Evolutionary conservation across 2,888 invertebrate genomes (phyloP).

Genomic region (Agrotis segetum): DNA sequence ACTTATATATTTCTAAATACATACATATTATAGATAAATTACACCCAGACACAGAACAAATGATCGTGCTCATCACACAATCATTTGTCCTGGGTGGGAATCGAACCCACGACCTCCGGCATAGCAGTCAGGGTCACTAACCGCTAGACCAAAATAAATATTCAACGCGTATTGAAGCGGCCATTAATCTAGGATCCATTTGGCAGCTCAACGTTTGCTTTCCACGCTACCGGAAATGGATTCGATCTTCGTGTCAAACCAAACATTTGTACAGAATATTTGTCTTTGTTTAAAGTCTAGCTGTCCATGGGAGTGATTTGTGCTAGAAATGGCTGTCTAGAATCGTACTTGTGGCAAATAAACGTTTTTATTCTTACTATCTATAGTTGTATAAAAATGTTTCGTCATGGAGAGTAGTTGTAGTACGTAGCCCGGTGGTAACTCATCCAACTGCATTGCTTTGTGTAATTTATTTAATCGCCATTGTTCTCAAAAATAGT

Average conservation of each 20-base stretch:
- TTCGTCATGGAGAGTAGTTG: background rate
- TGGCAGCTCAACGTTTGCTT: constrained; percentile 23
- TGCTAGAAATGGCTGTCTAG: background rate
- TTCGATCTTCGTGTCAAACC: constrained; percentile 32
- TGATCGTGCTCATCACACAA: too few relatives aligned
- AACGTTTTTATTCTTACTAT: background rate
- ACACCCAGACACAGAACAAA: too few relatives aligned
- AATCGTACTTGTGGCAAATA: background rate
- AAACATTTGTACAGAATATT: constrained; percentile 32
- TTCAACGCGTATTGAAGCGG: constrained; percentile 4
- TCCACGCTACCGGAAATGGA: constrained; percentile 19
- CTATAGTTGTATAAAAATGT: background rate
- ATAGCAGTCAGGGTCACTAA: too few relatives aligned
- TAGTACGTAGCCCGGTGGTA: too few relatives aligned
- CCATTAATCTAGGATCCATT: constrained; percentile 30
- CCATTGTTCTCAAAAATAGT: too few relatives aligned
- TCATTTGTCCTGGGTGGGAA: too few relatives aligned
- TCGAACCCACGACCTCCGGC: too few relatives aligned
- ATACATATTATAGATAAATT: too few relatives aligned
- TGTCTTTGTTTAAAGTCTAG: constrained; percentile 27
- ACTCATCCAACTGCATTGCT: too few relatives aligned
- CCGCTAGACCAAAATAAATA: too few relatives aligned
- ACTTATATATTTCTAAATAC: too few relatives aligned
- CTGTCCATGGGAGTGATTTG: constrained; percentile 28
- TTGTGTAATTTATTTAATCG: too few relatives aligned